A percentile compares a stretch with the other conserved stretches of the same genome.
phyloP scores from a whole-genome alignment of 1,140 invertebrate species.

The Drosophila subobscura region DNA sequence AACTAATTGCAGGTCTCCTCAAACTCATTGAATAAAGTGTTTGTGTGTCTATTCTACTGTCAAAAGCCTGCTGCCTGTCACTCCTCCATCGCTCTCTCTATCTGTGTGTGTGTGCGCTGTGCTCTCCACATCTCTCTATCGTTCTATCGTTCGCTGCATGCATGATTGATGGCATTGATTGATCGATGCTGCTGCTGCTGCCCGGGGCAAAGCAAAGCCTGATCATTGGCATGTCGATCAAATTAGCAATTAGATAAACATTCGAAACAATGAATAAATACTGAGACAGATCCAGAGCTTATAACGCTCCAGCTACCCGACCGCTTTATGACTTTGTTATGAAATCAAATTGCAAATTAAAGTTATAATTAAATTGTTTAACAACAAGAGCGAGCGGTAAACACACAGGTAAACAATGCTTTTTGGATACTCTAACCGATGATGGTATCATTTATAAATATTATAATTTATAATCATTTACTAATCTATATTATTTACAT shows the following conservation, averaged over 20 bases:
- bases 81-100: not conserved
- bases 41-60: constrained; percentile 2
- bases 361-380: constrained; percentile 35
- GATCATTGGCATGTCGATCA: constrained; percentile 46
- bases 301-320: not conserved
- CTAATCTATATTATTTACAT: no score
- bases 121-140: not conserved
- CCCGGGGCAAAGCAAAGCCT: not conserved
- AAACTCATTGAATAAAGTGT: not conserved
- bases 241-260: constrained; percentile 53
- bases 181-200: constrained; percentile 19
- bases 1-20: constrained; percentile 27
- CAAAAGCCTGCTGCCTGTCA: no score
- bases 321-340: constrained; percentile 44
- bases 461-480: no score
- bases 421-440: no score
- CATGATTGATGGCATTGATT: constrained; percentile 53
- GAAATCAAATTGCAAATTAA: constrained; percentile 27
- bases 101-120: constrained; percentile 2
- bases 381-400: not conserved
- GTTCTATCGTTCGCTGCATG: constrained; percentile 10
- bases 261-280: constrained; percentile 30
- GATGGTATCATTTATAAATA: no score
- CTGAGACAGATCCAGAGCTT: not conserved
- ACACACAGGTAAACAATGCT: not conserved